These are phyloP conservation scores for Pleuronectes platessa DNA, from an alignment of 2,113 vertebrate species.

Conservation along the genomic window DNA sequence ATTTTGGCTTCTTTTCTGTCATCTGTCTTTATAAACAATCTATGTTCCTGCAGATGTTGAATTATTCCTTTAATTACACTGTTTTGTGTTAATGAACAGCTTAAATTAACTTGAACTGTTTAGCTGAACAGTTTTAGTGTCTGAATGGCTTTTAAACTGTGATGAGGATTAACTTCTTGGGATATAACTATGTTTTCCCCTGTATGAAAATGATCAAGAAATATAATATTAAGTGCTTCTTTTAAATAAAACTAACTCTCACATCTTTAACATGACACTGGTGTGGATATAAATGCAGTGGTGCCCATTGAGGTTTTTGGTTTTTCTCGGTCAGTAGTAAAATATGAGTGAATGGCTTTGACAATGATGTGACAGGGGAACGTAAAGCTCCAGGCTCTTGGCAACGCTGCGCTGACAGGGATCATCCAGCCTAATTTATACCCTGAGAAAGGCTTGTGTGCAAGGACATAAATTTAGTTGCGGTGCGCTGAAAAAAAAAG, in stretches of 20 bases:
- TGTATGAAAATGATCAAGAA: too few relatives aligned
- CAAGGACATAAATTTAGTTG: conserved; percentile 75
- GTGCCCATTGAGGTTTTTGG: background rate
- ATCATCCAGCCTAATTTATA: conserved; percentile 78
- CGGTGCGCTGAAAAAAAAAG: conserved; percentile 57
- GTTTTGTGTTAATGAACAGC: background rate
- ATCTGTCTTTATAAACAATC: too few relatives aligned
- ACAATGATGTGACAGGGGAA: conserved; percentile 55
- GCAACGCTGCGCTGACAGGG: conserved; percentile 56
- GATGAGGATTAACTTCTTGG: background rate
- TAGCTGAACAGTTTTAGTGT: background rate
- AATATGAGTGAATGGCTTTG: conserved; percentile 55
- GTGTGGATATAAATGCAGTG: background rate
- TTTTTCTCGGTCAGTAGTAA: conserved; percentile 23
- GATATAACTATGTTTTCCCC: background rate
- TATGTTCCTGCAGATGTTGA: background rate
- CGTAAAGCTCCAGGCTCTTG: conserved; percentile 56
- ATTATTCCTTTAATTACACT: background rate
- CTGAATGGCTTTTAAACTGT: conserved; percentile 3
- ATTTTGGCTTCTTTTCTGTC: too few relatives aligned
- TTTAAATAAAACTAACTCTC: background rate
- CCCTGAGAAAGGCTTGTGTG: conserved; percentile 77
- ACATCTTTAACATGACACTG: background rate
- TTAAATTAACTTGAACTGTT: background rate
- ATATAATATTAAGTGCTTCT: background rate